Evolutionary conservation across 2,888 invertebrate genomes (phyloP), one percentile per base, ranked within the genome.

Genomic region (Chironomus riparius): DNA sequence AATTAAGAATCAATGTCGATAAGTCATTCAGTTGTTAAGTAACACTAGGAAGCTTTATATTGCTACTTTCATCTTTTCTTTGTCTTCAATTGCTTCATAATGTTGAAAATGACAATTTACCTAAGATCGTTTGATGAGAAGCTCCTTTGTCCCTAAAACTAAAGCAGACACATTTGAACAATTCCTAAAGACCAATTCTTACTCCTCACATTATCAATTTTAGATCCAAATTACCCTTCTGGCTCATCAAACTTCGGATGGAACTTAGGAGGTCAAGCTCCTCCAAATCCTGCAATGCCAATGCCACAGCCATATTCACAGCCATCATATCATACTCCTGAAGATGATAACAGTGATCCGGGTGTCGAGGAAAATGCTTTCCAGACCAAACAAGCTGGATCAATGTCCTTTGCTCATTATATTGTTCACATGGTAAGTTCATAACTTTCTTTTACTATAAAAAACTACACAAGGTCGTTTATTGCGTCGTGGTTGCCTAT

Each of bases 171-270:
- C 5, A 28, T 3, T 2, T 4, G 4, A 24, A 24, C 24, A 24
- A 3, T 4, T 4, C 24, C 24, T 3, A 28, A 28, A 28, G 28
- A 28, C 28, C 1, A 2, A 28, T 28, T 28, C 38, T 38, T 1
- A 38, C 2, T 2, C 7, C 38, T 38, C 4, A 3, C 28, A 28
- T 28, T 28, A 1, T 38, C 38, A 38, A 7, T 56, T 56, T 56
- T 56, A 56, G 56, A 15, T 56, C 38, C 38, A 38, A 38, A 38
- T 38, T 38, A 38, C 2, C 38, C 38, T 10, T 38, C 38, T 38
- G 38, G 38, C n/a, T 56, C 56, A 22, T 56, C 72, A 38, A 73
- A 61, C 22, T 73, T 73, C 10, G 72, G 72, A 62, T 73, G 72
- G 72, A 73, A 62, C 47, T 21, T 73, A 5, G 68, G 74, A 22